Evolutionary conservation across 2,888 invertebrate genomes (phyloP).

Genomic region (Lymantria dispar): DNA sequence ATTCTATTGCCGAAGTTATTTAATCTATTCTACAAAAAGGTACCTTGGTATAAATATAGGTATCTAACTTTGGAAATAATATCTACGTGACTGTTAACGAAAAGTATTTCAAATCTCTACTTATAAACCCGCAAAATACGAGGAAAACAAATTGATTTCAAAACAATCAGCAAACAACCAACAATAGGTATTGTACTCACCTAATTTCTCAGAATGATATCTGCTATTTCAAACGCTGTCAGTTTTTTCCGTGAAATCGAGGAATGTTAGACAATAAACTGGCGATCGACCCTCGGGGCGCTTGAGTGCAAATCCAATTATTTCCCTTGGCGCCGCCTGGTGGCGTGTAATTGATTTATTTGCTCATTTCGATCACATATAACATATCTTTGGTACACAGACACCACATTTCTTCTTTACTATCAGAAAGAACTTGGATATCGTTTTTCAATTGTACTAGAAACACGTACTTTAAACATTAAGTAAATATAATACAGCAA

Average conservation of each 20-base stretch:
- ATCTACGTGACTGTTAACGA: too few species aligned
- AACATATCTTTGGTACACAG: conserved; percentile 44
- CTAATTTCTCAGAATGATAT: conserved; percentile 34
- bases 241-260: conserved; percentile 47
- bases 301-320: conserved; percentile 72
- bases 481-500: too few species aligned
- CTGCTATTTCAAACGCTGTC: conserved; percentile 41
- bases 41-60: too few species aligned
- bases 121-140: not conserved
- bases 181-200: conserved; percentile 26
- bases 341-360: conserved; percentile 76
- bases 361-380: conserved; percentile 63
- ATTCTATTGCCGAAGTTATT: too few species aligned
- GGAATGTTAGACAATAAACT: conserved; percentile 63
- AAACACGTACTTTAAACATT: too few species aligned
- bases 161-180: conserved; percentile 21
- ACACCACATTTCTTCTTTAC: conserved; percentile 32
- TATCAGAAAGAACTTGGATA: too few species aligned
- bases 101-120: too few species aligned
- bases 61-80: too few species aligned
- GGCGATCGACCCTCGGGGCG: conserved; percentile 61
- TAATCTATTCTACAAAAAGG: too few species aligned
- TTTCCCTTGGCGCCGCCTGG: conserved; percentile 61
- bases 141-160: not conserved
- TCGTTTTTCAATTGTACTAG: too few species aligned